Conservation (phyloP, 2,113 vertebrate genomes). For the Salvelinus namaycush region DNA sequence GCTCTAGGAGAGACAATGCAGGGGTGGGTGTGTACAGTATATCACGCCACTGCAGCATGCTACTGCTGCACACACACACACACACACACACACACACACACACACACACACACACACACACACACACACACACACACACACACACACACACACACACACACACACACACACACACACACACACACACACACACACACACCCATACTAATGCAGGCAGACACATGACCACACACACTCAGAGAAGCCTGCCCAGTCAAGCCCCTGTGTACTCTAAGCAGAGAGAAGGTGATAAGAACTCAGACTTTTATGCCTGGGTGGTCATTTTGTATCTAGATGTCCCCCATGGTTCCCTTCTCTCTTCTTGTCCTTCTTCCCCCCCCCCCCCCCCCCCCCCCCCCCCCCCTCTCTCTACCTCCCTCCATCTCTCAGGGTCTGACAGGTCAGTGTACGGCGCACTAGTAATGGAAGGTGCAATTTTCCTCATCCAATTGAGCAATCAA, state of each 20-base stretch:
- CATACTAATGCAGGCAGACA: too few relatives aligned
- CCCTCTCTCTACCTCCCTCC: not conserved
- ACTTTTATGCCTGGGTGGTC: not conserved
- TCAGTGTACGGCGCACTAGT: not conserved
- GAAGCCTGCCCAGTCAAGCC: too few relatives aligned
- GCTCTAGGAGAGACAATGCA: too few relatives aligned
- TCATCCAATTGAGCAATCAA: not conserved
- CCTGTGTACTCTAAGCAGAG: not conserved
- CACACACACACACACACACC: too few relatives aligned
- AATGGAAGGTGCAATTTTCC: not conserved
- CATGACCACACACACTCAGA: too few relatives aligned
- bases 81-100: not conserved
- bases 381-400: not conserved
- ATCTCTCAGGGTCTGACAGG: not conserved
- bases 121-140: too few relatives aligned
- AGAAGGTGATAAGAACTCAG: not conserved
- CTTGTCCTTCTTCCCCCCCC: not conserved
- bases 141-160: not conserved
- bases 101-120: too few relatives aligned
- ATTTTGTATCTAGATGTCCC: not conserved
- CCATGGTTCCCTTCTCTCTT: not conserved
- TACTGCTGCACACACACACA: too few relatives aligned
- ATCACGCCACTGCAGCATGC: too few relatives aligned
- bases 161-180: conserved; percentile 1
- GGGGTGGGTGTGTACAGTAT: too few relatives aligned